Evolutionary conservation across 1,140 invertebrate genomes (phyloP), one percentile per base, ranked within the genome.

Genomic region (Medauroidea extradentata): DNA sequence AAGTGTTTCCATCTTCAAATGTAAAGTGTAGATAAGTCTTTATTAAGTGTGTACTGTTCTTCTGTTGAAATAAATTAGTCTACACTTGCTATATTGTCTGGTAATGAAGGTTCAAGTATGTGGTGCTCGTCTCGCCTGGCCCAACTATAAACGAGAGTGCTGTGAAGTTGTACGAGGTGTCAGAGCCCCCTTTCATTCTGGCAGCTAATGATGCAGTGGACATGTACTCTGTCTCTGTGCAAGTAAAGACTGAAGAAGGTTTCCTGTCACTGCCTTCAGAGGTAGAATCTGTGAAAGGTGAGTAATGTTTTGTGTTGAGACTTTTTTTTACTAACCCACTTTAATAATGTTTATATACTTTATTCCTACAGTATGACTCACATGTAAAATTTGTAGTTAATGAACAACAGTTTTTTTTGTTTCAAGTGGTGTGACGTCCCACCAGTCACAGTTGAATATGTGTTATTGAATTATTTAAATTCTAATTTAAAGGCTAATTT

Each of bases 201-300:
- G 75, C 74, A 7, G 78, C 82, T 29, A 72, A 77, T 0, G 75
- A 78, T 4, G 65, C 72, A 1, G 75, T 73, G 13, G 70, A 72
- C 1, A 78, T 80, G 18, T 83, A 88, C 66, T 83, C 82, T 29
- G 84, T 89, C 57, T 82, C 81, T 41, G 85, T 91, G 2, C 72
- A 81, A 39, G 68, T 84, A 0, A 74, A 83, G 16, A 84, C 85
- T 1, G 69, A 78, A 3, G 77, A 83, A 29, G 88, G 88, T 0
- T 88, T 85, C 65, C 75, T 73, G 42, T 89, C 88, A 39, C 59
- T 75, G 3, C 63, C 83, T 3, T 89, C 87, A 41, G 85, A 88
- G 72, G 69, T 79, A 13, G 74, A 76, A 9, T 77, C 78, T 14
- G 67, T 79, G 2, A 68, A 75, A 71, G 66, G 78, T 81, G 70